Evolutionary conservation across 1,140 invertebrate species (phyloP).

Genomic region (Danaus plexippus): DNA sequence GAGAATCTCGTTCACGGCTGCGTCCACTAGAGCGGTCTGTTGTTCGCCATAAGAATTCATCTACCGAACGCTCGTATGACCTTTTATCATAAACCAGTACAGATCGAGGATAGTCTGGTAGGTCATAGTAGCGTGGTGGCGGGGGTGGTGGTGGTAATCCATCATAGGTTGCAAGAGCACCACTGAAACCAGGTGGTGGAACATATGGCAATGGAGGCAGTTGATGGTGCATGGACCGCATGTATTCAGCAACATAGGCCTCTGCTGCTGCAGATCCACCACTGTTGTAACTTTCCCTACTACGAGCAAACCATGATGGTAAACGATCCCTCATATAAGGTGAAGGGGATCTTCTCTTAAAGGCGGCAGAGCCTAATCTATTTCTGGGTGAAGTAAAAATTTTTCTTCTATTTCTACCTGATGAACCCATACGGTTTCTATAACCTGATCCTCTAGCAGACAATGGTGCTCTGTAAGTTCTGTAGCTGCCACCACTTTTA

Average conservation of each 20-base stretch:
- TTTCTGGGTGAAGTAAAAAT: constrained; percentile 66
- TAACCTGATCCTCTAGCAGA: constrained; percentile 54
- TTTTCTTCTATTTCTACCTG: constrained; percentile 69
- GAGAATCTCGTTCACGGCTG: constrained; percentile 71
- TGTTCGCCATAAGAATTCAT: constrained; percentile 91
- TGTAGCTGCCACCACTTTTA: constrained; percentile 71
- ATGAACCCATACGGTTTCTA: constrained; percentile 52
- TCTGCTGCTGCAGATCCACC: constrained; percentile 78
- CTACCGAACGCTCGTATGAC: constrained; percentile 90
- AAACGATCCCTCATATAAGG: constrained; percentile 63
- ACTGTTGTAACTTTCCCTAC: constrained; percentile 64
- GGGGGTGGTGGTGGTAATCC: constrained; percentile 79
- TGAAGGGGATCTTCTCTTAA: constrained; percentile 74
- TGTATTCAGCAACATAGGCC: constrained; percentile 83
- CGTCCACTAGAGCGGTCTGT: constrained; percentile 74
- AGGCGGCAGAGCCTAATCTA: constrained; percentile 64
- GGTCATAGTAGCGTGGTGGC: constrained; percentile 84
- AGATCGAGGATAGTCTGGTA: constrained; percentile 73
- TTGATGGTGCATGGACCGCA: constrained; percentile 86
- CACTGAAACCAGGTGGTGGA: constrained; percentile 75
- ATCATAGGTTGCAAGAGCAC: constrained; percentile 76
- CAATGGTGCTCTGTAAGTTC: constrained; percentile 62
- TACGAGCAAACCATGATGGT: constrained; percentile 64
- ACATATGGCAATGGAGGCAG: constrained; percentile 82
- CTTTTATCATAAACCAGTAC: constrained; percentile 79